Base-by-base conservation (phyloP, 2,888 invertebrate species). In the Abrostola tripartita region DNA sequence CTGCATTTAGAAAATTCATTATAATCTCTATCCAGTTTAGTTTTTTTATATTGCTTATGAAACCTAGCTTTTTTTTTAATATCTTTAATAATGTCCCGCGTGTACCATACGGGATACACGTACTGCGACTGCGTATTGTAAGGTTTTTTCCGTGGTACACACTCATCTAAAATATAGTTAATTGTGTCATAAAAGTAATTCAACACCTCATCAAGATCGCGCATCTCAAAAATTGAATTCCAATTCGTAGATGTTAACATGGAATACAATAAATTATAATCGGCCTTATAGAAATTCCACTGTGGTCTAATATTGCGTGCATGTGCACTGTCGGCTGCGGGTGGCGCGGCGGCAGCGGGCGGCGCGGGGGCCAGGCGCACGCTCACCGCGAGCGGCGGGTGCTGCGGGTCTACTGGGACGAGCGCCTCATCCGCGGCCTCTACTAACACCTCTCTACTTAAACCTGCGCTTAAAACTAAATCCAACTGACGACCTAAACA, bases 331-430 rank as follows among this genome's bases (percentile, higher is more conserved):
- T 7, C 10, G 11, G 61, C 61, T 37, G 36, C 12, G 35, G 44
- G 35, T 11, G 35, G 11, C n/a, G n/a, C n/a, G n/a, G n/a, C n/a
- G 5, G 38, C 1, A 11, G 14, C 12, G n/a, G 14, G 36, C 38
- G 24, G 5, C 6, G 52, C 41, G 37, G 10, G 5, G 37, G 36
- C 40, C 7, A 5, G 9, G 12, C 38, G 38, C 40, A 61, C 62
- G n/a, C 52, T 40, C 6, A 66, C 51, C 10, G 42, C 59, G 0
- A 79, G 70, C 42, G 76, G 74, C 49, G 76, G 52, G 38, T 52
- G 52, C 11, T 52, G 41, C 52, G 35, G 14, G 35, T 53, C 40
- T 6, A 36, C 53, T 8, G 42, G 53, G 36, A 54, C 42, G 11
- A 42, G 42, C 52, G 53, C 35, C 35, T 41, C 40, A 24, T 41